Conservation (phyloP, 2,797 vertebrate species). For the Galago senegalensis region DNA sequence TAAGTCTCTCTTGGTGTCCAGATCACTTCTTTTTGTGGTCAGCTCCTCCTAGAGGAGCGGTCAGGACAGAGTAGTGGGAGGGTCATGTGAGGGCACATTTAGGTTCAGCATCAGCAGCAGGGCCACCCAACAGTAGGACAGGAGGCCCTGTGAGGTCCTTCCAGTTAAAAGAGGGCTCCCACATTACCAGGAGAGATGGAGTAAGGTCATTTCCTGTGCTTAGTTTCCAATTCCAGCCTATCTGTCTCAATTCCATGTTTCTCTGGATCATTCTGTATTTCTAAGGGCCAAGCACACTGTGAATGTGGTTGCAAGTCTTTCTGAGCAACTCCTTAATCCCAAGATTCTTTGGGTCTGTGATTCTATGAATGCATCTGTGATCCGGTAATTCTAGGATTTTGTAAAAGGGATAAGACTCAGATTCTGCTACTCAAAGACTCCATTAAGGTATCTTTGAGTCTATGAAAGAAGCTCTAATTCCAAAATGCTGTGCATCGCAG, state of each 20-base stretch:
- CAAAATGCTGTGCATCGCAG: neutral
- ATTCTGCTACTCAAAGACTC: slow-evolving; percentile 27
- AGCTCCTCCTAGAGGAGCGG: rapidly evolving
- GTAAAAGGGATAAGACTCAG: slow-evolving; percentile 52
- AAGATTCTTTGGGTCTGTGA: neutral
- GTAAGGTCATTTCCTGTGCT: neutral
- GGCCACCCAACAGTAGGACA: neutral
- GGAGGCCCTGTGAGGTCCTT: neutral
- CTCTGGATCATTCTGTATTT: neutral
- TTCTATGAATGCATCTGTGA: slow-evolving; percentile 36
- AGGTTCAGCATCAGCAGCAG: neutral
- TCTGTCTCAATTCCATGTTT: neutral
- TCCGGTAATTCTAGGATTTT: slow-evolving; percentile 53
- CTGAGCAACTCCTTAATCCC: neutral
- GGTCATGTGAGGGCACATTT: neutral
- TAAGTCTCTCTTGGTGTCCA: neutral
- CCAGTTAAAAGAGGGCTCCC: neutral
- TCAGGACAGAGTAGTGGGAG: neutral
- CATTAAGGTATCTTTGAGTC: slow-evolving; percentile 12
- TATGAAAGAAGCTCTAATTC: slow-evolving; percentile 35
- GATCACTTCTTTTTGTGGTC: neutral
- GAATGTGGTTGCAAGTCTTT: neutral
- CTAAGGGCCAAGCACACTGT: neutral
- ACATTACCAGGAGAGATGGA: rapidly evolving
- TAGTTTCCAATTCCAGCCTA: neutral